Percentiles rank a stretch among this genome's conserved stretches.
Conservation (phyloP, 2,888 invertebrate genomes). For the Drosophila silvestris region DNA sequence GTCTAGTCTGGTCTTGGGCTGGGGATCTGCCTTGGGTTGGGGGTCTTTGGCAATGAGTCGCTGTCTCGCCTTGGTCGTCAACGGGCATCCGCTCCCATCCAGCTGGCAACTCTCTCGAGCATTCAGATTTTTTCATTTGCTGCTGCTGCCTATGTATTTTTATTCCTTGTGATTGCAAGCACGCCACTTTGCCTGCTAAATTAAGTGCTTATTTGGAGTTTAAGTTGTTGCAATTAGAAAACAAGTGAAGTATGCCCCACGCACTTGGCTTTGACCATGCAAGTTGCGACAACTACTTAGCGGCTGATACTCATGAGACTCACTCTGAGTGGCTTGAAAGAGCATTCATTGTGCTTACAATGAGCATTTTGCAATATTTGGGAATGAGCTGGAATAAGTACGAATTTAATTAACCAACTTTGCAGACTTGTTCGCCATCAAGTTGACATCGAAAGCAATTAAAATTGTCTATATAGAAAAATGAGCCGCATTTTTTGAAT, state of each 20-base stretch:
- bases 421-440: conserved; percentile 35
- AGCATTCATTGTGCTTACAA: conserved; percentile 12
- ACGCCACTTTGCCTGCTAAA: conserved; percentile 75
- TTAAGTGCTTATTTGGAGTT: conserved; percentile 78
- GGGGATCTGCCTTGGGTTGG: conserved; percentile 22
- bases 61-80: conserved; percentile 61
- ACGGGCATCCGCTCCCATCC: conserved; percentile 21
- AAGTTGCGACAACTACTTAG: conserved; percentile 42
- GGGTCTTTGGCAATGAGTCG: conserved; percentile 64
- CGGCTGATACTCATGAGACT: conserved; percentile 20
- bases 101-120: conserved; percentile 10
- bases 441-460: conserved; percentile 39
- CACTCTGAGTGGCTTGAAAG: conserved; percentile 13
- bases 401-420: conserved; percentile 49
- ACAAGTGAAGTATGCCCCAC: conserved; percentile 49
- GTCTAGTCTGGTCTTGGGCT: conserved; percentile 18
- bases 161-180: conserved; percentile 37
- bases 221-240: conserved; percentile 77
- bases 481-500: not conserved
- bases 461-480: not conserved
- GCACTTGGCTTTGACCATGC: conserved; percentile 55
- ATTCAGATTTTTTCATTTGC: conserved; percentile 49
- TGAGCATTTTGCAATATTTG: not conserved
- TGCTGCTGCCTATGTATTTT: conserved; percentile 35
- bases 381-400: not conserved